These are phyloP conservation scores for Brienomyrus longianalis DNA, from an alignment of 2,113 vertebrate species.

Conservation along the genomic window DNA sequence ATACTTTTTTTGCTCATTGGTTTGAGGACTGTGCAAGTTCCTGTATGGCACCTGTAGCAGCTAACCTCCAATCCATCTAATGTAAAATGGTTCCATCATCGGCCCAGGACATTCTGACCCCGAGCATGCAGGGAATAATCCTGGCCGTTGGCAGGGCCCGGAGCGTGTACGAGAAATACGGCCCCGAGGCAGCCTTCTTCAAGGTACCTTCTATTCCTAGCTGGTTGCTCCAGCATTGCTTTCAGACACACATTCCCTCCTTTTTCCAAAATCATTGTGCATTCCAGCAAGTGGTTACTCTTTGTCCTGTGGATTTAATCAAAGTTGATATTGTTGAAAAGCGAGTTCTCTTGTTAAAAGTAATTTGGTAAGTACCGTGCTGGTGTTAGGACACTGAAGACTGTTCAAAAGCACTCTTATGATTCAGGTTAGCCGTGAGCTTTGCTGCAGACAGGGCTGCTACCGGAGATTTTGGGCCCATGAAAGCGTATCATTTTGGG, in stretches of 20 bases:
- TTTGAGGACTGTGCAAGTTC: neutral
- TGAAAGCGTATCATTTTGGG: too few species aligned
- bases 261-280: neutral
- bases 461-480: too few species aligned
- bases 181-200: conserved; percentile 97
- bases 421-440: neutral
- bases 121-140: conserved; percentile 99
- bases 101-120: conserved; percentile 96
- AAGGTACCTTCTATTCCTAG: conserved; percentile 74
- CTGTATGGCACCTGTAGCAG: conserved; percentile 7
- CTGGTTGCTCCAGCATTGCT: neutral
- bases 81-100: conserved; percentile 62
- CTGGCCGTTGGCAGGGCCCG: conserved; percentile 98
- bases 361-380: neutral
- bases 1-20: neutral
- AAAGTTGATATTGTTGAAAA: neutral
- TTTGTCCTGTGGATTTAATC: neutral
- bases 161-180: conserved; percentile 93
- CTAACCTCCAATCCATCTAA: conserved; percentile 34
- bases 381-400: too few species aligned
- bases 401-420: too few species aligned
- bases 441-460: neutral
- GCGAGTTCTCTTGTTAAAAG: neutral
- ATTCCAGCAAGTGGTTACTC: neutral
- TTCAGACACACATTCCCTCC: conserved; percentile 15